Evolutionary conservation across 2,797 vertebrate genomes (phyloP), one percentile per base, ranked within the genome.

Genomic region (Gephyroberyx darwinii): DNA sequence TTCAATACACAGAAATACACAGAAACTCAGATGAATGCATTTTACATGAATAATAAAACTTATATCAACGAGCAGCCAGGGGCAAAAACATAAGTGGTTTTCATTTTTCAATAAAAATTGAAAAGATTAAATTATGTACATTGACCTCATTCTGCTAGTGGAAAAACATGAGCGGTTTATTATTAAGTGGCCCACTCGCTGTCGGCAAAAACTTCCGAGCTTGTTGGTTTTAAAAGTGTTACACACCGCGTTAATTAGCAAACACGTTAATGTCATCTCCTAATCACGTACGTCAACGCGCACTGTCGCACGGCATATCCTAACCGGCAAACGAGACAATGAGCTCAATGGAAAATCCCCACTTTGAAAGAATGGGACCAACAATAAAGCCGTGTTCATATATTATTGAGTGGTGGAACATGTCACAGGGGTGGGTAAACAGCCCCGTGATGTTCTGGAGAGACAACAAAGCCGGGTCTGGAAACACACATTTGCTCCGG

Each of bases 371-470:
- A 86, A 88, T 61, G 64, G 69, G 76, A 75, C 71, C 73, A 78
- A 92, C 90, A 89, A 88, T 91, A 86, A 90, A 86, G 83, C 84
- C 71, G 71, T 22, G 69, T 90, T 92, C 82, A 90, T 92, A 66
- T 91, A 92, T 92, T 90, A 91, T 92, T 93, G 86, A 91, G 74
- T 69, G 68, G 74, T 77, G 80, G 87, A 84, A 89, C 85, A 87
- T 85, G 89, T 89, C 87, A 90, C 86, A 69, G 72, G 70, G 83
- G 64, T 79, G 83, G 84, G 85, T 91, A 91, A 93, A 92, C 87
- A 91, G 81, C 75, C 68, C 76, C 83, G 43, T 78, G 76, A 82
- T 86, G 88, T 90, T 88, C 82, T 89, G 86, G 86, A 88, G 82
- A 81, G 85, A 92, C 86, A 91, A 93, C 92, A 92, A 92, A 92